Evolutionary conservation across 2,113 vertebrate genomes (phyloP).

Genomic region (Columba livia): DNA sequence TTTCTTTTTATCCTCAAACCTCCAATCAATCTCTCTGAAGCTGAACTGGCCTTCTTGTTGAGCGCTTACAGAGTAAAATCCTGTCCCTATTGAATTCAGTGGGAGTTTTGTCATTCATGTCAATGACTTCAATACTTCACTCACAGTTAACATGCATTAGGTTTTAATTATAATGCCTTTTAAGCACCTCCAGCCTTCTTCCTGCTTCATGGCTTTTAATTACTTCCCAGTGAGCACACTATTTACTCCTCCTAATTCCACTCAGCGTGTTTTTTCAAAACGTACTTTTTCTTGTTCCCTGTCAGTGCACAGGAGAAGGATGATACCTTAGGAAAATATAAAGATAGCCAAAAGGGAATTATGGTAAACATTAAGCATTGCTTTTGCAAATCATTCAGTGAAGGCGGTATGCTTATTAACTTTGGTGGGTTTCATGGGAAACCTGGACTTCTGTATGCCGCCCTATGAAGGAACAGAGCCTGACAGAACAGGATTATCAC

Average conservation of each 20-base stretch:
- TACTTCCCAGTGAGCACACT: conserved; percentile 5
- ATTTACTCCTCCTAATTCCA: conserved; percentile 51
- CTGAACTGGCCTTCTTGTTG: background rate
- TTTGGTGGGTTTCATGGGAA: background rate
- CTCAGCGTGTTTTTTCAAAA: background rate
- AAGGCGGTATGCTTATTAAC: background rate
- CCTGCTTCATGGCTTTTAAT: conserved; percentile 49
- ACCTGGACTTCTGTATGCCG: background rate
- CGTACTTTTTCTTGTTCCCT: background rate
- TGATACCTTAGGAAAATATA: background rate
- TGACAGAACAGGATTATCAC: background rate
- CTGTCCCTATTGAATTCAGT: background rate
- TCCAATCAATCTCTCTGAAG: conserved; percentile 39
- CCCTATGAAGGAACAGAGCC: background rate
- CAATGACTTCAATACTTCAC: conserved; percentile 16
- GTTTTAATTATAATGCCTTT: conserved; percentile 57
- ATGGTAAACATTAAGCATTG: background rate
- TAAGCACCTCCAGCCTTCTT: conserved; percentile 24
- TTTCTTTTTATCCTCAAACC: conserved; percentile 36
- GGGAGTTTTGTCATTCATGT: conserved; percentile 40
- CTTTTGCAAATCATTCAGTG: background rate
- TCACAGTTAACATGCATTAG: conserved; percentile 34
- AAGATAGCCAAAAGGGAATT: background rate
- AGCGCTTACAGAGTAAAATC: background rate
- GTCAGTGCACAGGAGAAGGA: background rate